phyloP scores from a whole-genome alignment of 1,140 invertebrate genomes.

The Heliothis subflexa region DNA sequence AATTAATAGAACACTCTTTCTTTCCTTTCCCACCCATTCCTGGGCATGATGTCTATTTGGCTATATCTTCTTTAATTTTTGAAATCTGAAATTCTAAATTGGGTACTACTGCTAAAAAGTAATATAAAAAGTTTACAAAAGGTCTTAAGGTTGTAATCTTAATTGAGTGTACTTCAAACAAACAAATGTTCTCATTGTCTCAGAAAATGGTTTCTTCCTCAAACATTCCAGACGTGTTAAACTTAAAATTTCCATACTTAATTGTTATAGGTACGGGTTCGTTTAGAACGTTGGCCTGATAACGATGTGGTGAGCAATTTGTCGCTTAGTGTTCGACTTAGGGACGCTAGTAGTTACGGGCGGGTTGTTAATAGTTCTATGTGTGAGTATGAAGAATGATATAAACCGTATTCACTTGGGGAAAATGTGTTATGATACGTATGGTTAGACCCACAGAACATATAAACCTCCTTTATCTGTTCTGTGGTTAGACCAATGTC shows the following conservation, averaged over 20 bases:
- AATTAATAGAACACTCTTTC: too few species aligned
- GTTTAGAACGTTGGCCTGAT: conserved; percentile 5
- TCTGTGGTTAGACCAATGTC: too few species aligned
- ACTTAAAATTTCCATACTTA: conserved; percentile 21
- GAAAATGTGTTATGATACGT: too few species aligned
- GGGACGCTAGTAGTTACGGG: background rate
- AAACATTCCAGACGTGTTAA: background rate
- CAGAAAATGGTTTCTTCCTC: background rate
- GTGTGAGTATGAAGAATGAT: background rate
- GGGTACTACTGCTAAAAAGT: too few species aligned
- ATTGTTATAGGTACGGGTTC: background rate
- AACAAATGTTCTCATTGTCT: background rate
- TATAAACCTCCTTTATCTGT: too few species aligned
- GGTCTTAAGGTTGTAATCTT: background rate
- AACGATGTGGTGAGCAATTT: conserved; percentile 27
- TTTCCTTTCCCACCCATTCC: too few species aligned
- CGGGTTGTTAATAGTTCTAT: background rate
- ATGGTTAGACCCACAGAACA: too few species aligned
- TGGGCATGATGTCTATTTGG: too few species aligned
- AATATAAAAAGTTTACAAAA: too few species aligned
- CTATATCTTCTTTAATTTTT: too few species aligned
- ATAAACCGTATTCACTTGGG: too few species aligned
- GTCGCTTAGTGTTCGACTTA: conserved; percentile 20
- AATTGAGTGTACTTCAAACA: background rate
- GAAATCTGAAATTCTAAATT: too few species aligned